These are phyloP conservation scores for Chrysomela aeneicollis DNA, from an alignment of 2,888 invertebrate species.

Conservation along the genomic window DNA sequence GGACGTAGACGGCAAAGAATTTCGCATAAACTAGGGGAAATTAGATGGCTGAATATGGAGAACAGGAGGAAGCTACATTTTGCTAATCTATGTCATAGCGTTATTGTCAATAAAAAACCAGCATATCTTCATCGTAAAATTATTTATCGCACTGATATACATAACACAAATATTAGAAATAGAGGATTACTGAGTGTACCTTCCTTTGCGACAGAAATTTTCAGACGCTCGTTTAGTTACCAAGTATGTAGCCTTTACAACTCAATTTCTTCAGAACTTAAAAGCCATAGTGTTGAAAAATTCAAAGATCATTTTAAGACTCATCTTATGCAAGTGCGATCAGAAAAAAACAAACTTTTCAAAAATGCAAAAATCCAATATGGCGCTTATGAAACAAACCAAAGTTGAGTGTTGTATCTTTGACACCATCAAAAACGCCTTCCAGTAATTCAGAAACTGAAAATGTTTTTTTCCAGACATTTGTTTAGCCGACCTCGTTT, in stretches of 20 bases:
- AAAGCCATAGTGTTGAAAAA: background rate
- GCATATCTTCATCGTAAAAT: background rate
- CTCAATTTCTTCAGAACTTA: background rate
- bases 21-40: background rate
- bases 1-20: background rate
- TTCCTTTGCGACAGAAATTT: slow-evolving; percentile 8
- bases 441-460: too few species aligned
- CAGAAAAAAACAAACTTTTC: too few species aligned
- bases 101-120: background rate
- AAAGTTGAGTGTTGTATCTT: too few species aligned
- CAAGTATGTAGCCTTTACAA: background rate
- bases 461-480: too few species aligned
- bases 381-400: too few species aligned
- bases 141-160: too few species aligned
- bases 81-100: background rate
- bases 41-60: background rate
- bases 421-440: too few species aligned
- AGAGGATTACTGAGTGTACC: background rate
- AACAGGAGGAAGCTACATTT: background rate
- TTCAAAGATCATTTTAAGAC: background rate
- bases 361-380: too few species aligned
- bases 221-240: background rate
- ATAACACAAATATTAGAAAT: too few species aligned
- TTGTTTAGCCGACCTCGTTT: too few species aligned
- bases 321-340: background rate